phyloP scores from a whole-genome alignment of 2,797 vertebrate genomes.

The Paratrypauchen microcephalus region DNA sequence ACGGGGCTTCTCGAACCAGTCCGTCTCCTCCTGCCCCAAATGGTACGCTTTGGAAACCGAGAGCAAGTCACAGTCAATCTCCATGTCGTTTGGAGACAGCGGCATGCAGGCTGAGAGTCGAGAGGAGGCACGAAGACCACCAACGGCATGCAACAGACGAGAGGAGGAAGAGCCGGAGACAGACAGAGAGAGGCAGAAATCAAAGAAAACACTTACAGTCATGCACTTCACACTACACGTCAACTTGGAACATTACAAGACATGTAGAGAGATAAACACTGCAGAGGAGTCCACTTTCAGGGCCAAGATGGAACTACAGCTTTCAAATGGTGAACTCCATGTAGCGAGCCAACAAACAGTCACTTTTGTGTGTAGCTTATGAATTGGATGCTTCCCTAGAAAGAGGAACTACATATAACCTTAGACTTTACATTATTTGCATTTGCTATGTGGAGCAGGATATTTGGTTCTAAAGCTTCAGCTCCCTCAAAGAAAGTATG shows the following conservation, averaged over 20 bases:
- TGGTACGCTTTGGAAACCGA: conserved; percentile 99
- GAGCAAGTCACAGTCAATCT: conserved; percentile 95
- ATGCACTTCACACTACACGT: conserved; percentile 65
- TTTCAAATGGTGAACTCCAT: neutral
- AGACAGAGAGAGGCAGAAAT: conserved; percentile 70
- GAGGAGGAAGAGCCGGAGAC: conserved; percentile 47
- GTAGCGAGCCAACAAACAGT: neutral
- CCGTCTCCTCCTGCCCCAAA: conserved; percentile 99
- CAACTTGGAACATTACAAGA: conserved; percentile 51
- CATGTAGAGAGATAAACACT: conserved; percentile 55
- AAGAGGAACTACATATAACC: neutral
- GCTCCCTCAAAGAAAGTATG: neutral
- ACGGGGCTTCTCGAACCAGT: conserved; percentile 99
- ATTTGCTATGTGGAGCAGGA: neutral
- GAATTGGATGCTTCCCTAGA: neutral
- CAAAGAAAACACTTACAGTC: conserved; percentile 66
- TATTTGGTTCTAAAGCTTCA: neutral
- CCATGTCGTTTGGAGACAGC: conserved; percentile 72
- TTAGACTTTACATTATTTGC: neutral
- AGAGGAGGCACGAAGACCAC: conserved; percentile 59
- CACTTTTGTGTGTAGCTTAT: neutral
- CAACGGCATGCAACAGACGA: conserved; percentile 70
- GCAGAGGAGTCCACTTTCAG: conserved; percentile 50
- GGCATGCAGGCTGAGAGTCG: conserved; percentile 81
- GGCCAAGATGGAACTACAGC: conserved; percentile 5